A percentile compares a stretch with the other conserved stretches of the same genome.
Conservation (phyloP, 2,888 invertebrate genomes). For the Corythucha ciliata region DNA sequence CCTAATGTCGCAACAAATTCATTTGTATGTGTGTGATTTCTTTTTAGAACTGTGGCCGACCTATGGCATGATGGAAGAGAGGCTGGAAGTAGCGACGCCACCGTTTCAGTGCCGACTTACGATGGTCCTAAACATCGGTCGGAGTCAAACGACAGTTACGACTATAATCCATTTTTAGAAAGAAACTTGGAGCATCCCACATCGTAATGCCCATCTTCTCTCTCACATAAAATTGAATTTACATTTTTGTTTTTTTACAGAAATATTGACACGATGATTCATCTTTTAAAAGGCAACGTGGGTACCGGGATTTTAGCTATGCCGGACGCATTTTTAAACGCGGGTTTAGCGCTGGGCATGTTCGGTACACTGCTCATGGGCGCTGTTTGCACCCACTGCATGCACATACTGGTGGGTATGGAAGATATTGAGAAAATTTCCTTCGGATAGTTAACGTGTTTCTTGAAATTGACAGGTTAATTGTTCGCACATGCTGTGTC, state of each 20-base stretch:
- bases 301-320: slow-evolving; percentile 89
- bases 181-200: slow-evolving; percentile 67
- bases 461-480: too few relatives aligned
- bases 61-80: too few relatives aligned
- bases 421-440: too few relatives aligned
- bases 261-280: slow-evolving; percentile 50
- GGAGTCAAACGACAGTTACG: too few relatives aligned
- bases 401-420: slow-evolving; percentile 62
- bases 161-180: slow-evolving; percentile 54
- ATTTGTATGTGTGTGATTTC: too few relatives aligned
- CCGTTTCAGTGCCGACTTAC: too few relatives aligned
- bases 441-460: too few relatives aligned
- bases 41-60: too few relatives aligned
- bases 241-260: slow-evolving; percentile 38
- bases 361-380: slow-evolving; percentile 75
- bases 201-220: slow-evolving; percentile 48
- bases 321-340: slow-evolving; percentile 88
- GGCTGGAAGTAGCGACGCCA: too few relatives aligned
- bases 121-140: background rate
- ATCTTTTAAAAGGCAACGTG: slow-evolving; percentile 56
- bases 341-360: slow-evolving; percentile 76
- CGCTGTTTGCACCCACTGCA: slow-evolving; percentile 83
- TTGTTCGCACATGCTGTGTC: slow-evolving; percentile 65
- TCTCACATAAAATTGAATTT: background rate
- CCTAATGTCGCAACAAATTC: too few relatives aligned